Evolutionary conservation across 2,113 vertebrate species (phyloP), one percentile per base, ranked within the genome.

Genomic region (Pelobates fuscus): DNA sequence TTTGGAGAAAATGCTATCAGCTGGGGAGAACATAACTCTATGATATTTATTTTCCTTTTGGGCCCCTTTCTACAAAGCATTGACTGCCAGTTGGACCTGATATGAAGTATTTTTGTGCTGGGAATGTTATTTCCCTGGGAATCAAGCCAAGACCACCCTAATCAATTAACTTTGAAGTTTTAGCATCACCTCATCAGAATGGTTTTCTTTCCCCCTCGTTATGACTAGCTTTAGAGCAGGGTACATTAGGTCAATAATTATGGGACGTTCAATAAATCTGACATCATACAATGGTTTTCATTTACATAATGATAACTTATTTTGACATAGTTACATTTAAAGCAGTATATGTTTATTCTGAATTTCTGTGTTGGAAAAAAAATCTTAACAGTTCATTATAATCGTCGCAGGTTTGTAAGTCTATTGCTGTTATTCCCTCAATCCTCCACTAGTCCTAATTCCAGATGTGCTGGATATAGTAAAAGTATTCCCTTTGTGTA

Each of bases 161-260:
- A 6, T 37, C 32, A 37, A 49, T 67, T 76, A 49, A 58, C 41
- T 67, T 60, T 46, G 52, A 74, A 27, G 29, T 67, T 76, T 30
- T 57, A 74, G 58, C 52, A 76, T 59, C 72, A 76, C 64, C 63
- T 76, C 72, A 76, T 76, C 64, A 76, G 63, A 66, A 43, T 76
- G 26, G 58, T 67, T 59, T 76, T 27, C 41, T 65, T 18, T 66
- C 71, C 52, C 49, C 15, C 30, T 23, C 14, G 62, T 66, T 66
- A 11, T 20, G 52, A 57, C 62, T 74, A 46, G 61, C 71, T 65
- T 57, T 8, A 57, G 65, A 74, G 30, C 62, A 66, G 24, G 59
- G 30, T 66, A 30, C 62, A 66, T 57, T 46, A 57, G 49, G 71
- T 65, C 63, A 65, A 65, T 24, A 44, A 37, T 62, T 71, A 12